Evolutionary conservation across 2,113 vertebrate genomes (phyloP), one percentile per base, ranked within the genome.

Genomic region (Lepisosteus oculatus): DNA sequence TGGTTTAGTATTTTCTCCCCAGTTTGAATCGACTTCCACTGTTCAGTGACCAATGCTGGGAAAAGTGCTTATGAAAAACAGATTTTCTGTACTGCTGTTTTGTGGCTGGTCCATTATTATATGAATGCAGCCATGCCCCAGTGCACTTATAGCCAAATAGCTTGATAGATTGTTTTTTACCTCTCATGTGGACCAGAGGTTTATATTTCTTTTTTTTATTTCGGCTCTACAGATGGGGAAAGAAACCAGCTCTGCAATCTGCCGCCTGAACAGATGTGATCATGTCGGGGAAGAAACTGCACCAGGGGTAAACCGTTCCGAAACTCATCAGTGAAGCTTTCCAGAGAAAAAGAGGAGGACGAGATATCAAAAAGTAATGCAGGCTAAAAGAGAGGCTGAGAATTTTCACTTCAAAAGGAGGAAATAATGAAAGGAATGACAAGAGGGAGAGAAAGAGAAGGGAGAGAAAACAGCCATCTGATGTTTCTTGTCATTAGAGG

Each of bases 361-460:
- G 76, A 7, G 85, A 86, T 90, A 88, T 86, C 84, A 80, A 68
- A 44, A 59, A 80, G 81, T 78, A 86, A 86, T 83, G 83, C 79
- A 82, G 80, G 81, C 83, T 85, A 85, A 88, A 29, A 88, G 81
- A 85, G 80, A 81, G 17, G 78, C 80, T 81, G 85, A 85, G 81
- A 86, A 86, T 78, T 67, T 72, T 85, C 83, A 90, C 85, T 91
- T 92, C 89, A 91, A 91, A 91, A 84, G 85, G 76, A 84, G 76
- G 79, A 80, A 88, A 86, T 90, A 87, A 92, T 91, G 89, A 90
- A 88, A 90, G 86, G 75, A 86, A 91, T 91, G 87, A 89, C 88
- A 87, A 90, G 84, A 85, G 85, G 87, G 78, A 77, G 79, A 57
- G 75, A 74, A 74, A 78, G 65, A 72, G 80, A 83, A 63, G 68